Base-by-base conservation (phyloP, 2,113 vertebrate genomes). In the Apodemus speciosus region DNA sequence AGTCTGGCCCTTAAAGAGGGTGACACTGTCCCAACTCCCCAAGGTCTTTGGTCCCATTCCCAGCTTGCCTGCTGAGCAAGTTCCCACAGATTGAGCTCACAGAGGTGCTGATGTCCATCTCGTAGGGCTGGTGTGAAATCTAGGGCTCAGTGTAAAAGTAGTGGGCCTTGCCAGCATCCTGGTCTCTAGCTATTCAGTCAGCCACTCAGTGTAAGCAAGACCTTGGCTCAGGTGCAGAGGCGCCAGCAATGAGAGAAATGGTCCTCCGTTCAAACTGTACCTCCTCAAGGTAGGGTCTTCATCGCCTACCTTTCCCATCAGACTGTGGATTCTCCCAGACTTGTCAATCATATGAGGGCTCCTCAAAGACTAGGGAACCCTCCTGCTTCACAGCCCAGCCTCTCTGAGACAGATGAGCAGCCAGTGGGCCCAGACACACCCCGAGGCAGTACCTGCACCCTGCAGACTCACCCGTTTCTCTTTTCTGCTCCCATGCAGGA, bases 401-500 rank as follows among this genome's bases (percentile, higher is more conserved):
- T 30, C n/a, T 93, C 69, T 6, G 5, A 49, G 15, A 10, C 6
- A 38, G 58, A 16, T 2, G 73, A 40, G 30, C 56, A 68, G 13
- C 30, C 11, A 1, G 32, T 0, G 9, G 18, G 4, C 2, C 49
- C 46, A 0, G 2, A 64, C 30, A 21, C 6, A 0, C 30, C 51
- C 40, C 32, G 25, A n/a, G n/a, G 25, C 5, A 23, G 9, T 11
- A 11, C 43, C 15, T 80, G 51, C 9, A 1, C 69, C 72, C 25
- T 8, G 73, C 81, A 96, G 73, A 95, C 75, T 20, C 60, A 46
- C 9, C 51, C 5, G 7, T 64, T 51, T 58, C 20, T 64, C 13
- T 80, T 51, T 58, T 91, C 85, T 58, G 16, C 40, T 49, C 71
- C 38, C 25, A 30, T 85, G 30, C 97, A 99, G 99, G 98, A 53